Base-by-base conservation (phyloP, 2,113 vertebrate genomes). In the Anoplopoma fimbria region DNA sequence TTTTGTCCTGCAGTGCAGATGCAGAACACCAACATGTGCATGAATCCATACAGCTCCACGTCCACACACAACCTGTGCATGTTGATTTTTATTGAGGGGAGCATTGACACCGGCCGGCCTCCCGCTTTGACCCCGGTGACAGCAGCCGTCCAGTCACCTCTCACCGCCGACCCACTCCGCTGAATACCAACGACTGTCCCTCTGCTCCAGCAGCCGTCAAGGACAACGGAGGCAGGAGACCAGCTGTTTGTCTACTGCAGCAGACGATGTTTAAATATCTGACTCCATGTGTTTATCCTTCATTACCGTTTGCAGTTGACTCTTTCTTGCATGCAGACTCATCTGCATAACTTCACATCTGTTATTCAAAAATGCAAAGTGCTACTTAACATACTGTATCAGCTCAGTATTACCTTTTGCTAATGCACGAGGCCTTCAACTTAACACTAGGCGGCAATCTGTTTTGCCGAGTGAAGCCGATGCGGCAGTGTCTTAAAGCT, bases 151-250 rank as follows among this genome's bases (percentile, higher is more conserved):
- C 58, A 17, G n/a, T n/a, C n/a, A n/a, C n/a, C n/a, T n/a, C 47
- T 33, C 74, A 27, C 40, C 69, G 3, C 53, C 27, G 63, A 34
- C 60, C 10, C 58, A 21, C 40, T 27, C 9, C 6, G 60, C 72
- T 83, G 88, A 87, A 89, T 85, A 80, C 72, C 73, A 90, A 87
- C 45, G 19, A 87, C 55, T 2, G 38, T 69, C 72, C 55, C 42
- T 27, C 65, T 1, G 58, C 78, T 73, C 70, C 69, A 55, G 72
- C 69, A 23, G 75, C 53, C 76, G 49, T 31, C 42, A 68, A 80
- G 76, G 72, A 81, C 25, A n/a, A 25, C 6, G 13, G 61, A 33
- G 42, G 42, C 21, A 31, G 17, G 23, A 19, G 33, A 40, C 12
- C 71, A 74, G 74, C 61, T 68, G 77, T 38, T 79, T 29, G 68